A percentile compares a stretch with the other conserved stretches of the same genome.
phyloP scores from a whole-genome alignment of 1,140 invertebrate species.

The Oryctes rhinoceros region DNA sequence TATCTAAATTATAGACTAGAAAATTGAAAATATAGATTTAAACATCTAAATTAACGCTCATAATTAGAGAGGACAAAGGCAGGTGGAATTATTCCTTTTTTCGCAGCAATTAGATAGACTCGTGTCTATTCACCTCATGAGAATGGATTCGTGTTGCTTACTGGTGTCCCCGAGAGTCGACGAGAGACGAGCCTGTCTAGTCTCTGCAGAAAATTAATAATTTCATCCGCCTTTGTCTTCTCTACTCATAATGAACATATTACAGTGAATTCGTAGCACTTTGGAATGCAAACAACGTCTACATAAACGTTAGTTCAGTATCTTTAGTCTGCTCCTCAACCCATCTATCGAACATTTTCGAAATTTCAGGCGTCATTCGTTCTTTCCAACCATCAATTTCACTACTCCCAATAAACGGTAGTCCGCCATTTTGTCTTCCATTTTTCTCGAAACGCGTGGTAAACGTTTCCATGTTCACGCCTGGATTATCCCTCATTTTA shows the following conservation, averaged over 20 bases:
- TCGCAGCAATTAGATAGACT: too few species aligned
- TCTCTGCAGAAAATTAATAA: too few species aligned
- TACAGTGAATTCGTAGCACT: not conserved
- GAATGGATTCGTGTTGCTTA: too few species aligned
- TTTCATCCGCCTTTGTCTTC: too few species aligned
- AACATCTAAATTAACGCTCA: not conserved
- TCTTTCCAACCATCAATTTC: constrained; percentile 87
- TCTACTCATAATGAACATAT: not conserved
- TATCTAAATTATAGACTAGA: not conserved
- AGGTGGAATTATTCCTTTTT: too few species aligned
- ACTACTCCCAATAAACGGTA: constrained; percentile 79
- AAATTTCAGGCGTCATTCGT: constrained; percentile 77
- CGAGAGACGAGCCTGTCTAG: too few species aligned
- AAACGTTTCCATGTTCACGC: constrained; percentile 71
- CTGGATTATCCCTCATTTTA: constrained; percentile 80
- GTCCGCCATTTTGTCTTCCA: constrained; percentile 59
- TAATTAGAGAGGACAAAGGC: not conserved
- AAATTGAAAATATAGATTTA: not conserved
- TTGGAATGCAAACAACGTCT: not conserved
- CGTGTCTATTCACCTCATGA: too few species aligned
- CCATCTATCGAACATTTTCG: constrained; percentile 78
- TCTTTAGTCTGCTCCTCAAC: constrained; percentile 71
- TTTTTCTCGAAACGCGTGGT: constrained; percentile 18
- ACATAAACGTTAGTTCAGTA: constrained; percentile 59
- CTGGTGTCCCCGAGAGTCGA: too few species aligned